Conservation (phyloP, 2,888 invertebrate genomes). For the Strigamia maritima region DNA sequence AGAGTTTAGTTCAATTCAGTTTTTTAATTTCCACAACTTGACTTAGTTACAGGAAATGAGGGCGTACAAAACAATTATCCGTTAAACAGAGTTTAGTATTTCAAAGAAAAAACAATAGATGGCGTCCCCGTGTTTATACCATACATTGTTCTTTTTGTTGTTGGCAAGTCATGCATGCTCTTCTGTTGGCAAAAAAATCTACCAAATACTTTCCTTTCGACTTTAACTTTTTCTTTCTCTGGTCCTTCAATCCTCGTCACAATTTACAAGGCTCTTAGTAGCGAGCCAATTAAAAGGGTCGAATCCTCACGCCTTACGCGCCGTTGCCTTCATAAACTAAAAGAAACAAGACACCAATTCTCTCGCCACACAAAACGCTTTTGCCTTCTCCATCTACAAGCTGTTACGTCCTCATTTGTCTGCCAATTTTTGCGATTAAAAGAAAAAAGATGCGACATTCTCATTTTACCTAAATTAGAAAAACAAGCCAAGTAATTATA, state of each 20-base stretch:
- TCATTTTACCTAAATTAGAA: slow-evolving; percentile 24
- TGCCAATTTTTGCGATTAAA: slow-evolving; percentile 6
- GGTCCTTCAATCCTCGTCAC: slow-evolving; percentile 16
- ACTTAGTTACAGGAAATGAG: no score
- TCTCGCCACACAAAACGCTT: slow-evolving; percentile 3
- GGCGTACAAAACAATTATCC: no score
- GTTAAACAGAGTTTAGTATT: no score
- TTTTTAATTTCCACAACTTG: no score
- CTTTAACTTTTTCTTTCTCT: neutral
- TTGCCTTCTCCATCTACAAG: neutral
- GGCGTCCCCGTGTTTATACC: no score
- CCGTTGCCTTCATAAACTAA: slow-evolving; percentile 24
- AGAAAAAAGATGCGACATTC: slow-evolving; percentile 21
- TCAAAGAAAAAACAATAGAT: no score
- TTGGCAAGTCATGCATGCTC: no score
- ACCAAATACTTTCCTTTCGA: neutral
- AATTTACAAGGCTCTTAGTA: slow-evolving; percentile 11
- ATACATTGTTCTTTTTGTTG: no score
- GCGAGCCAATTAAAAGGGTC: slow-evolving; percentile 6
- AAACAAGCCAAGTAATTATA: slow-evolving; percentile 23
- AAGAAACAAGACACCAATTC: slow-evolving; percentile 27
- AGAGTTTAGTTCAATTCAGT: no score
- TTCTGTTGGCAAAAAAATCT: no score
- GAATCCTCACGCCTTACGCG: slow-evolving; percentile 21
- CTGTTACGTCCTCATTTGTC: slow-evolving; percentile 25